Conservation (phyloP, 2,888 invertebrate genomes). For the Mamestra brassicae region DNA sequence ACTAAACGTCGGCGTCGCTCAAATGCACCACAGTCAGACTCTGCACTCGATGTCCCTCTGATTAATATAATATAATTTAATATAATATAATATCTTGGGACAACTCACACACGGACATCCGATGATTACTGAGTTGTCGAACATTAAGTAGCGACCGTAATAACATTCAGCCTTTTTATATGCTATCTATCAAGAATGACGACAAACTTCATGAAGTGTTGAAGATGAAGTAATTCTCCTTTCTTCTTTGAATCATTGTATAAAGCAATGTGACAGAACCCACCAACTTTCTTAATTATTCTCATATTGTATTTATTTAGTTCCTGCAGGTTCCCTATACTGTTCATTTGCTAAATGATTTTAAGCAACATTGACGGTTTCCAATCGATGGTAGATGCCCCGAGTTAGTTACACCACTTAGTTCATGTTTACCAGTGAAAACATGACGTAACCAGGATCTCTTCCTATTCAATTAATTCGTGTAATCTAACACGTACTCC, state of each 20-base stretch:
- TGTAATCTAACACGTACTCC: constrained; percentile 25
- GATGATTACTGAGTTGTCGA: constrained; percentile 18
- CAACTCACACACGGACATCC: too few species aligned
- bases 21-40: not conserved
- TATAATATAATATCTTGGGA: too few species aligned
- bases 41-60: constrained; percentile 3
- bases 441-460: constrained; percentile 2
- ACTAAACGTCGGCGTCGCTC: not conserved
- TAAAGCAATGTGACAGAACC: too few species aligned
- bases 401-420: not conserved
- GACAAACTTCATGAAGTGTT: too few species aligned
- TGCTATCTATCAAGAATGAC: too few species aligned
- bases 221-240: too few species aligned
- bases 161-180: constrained; percentile 1
- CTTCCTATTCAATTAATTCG: constrained; percentile 13
- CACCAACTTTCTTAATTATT: too few species aligned
- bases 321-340: too few species aligned
- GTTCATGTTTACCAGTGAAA: not conserved
- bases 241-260: too few species aligned
- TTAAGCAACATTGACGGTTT: not conserved
- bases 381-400: not conserved
- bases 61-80: too few species aligned
- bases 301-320: too few species aligned
- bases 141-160: not conserved
- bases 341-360: not conserved